Evolutionary conservation across 2,888 invertebrate genomes (phyloP), one percentile per base, ranked within the genome.

Genomic region (Melolontha melolontha): DNA sequence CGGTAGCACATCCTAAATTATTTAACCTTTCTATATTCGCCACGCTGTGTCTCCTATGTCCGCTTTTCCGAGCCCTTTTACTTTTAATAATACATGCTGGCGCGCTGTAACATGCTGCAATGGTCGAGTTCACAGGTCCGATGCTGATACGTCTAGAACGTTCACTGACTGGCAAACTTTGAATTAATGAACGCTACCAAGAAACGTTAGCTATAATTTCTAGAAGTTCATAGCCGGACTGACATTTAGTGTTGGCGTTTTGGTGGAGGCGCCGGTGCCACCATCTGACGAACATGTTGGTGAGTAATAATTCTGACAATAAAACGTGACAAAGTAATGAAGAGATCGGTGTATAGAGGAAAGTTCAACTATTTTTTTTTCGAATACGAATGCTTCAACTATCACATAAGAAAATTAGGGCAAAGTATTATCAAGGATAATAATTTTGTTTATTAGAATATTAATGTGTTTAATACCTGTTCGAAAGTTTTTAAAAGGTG

Each of bases 1-100:
- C 52, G 44, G 34, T 42, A 50, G 64, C 52, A 42, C 52, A 47
- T 64, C 52, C 64, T 52, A 64, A 64, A 64, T 64, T 64, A 64
- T 52, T 52, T 54, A 64, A 64, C 59, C 59, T 62, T 62, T 62
- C 59, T 62, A 34, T 29, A 22, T 47, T 17, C 57, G 17, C 57
- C 1, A 22, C 41, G 42, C 17, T 11, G 10, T 40, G 14, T n/a
- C 40, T 10, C 10, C 34, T 47, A 47, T 27, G 27, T 52, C 51
- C 47, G 59, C 59, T 47, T 62, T 47, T 34, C 59, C 47, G 39
- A 47, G 59, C 59, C 59, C 59, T 62, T 62, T 62, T 49, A 62
- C 59, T 29, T 39, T 62, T 49, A 62, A 62, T 62, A 62, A 62
- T 62, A 47, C 59, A 62, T 29, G 59, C 59, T 12, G 34, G 59